A percentile compares a stretch with the other conserved stretches of the same genome.
Evolutionary conservation across 2,113 vertebrate genomes (phyloP).

Genomic region (Rhombomys opimus): DNA sequence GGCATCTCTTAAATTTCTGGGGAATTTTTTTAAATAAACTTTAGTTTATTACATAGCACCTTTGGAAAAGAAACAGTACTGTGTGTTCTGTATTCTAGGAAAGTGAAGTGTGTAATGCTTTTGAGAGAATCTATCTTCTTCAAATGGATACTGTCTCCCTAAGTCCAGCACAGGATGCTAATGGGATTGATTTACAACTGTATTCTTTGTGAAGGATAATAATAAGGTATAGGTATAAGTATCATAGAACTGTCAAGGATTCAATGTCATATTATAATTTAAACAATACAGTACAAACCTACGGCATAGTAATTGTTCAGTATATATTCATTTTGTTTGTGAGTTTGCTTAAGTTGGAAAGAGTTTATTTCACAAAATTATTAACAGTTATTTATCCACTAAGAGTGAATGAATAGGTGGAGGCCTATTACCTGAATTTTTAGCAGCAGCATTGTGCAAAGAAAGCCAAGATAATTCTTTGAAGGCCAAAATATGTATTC

Average conservation of each 20-base stretch:
- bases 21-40: background rate
- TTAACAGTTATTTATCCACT: background rate
- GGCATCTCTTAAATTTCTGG: background rate
- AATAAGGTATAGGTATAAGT: background rate
- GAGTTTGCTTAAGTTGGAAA: background rate
- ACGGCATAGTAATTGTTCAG: background rate
- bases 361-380: background rate
- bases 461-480: background rate
- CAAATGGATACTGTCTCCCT: background rate
- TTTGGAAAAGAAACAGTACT: background rate
- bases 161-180: background rate
- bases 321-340: background rate
- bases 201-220: background rate
- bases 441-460: background rate
- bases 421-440: slow-evolving; percentile 15
- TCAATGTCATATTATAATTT: background rate
- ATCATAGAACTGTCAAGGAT: background rate
- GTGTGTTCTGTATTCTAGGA: background rate
- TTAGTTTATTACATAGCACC: background rate
- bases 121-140: background rate
- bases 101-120: background rate
- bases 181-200: slow-evolving; percentile 12
- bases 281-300: background rate
- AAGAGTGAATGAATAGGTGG: background rate
- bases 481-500: background rate